These are phyloP conservation scores for Drosophila tanythrix DNA, from an alignment of 2,888 invertebrate species.

Conservation along the genomic window DNA sequence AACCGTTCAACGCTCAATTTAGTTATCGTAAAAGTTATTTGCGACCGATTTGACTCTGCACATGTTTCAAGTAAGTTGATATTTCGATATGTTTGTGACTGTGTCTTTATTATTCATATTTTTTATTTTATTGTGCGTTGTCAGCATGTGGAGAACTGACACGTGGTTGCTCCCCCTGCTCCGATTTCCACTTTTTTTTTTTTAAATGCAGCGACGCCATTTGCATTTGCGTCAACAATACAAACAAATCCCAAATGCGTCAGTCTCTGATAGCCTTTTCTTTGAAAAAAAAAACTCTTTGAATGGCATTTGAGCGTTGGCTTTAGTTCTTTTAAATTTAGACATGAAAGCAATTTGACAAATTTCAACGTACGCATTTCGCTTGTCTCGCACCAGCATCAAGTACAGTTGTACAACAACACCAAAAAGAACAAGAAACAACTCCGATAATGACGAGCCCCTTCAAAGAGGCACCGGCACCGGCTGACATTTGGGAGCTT, in stretches of 20 bases:
- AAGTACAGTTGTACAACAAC: constrained; percentile 71
- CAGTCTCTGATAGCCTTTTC: constrained; percentile 52
- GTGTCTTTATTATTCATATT: constrained; percentile 15
- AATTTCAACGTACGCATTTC: constrained; percentile 56
- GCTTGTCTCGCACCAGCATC: constrained; percentile 35
- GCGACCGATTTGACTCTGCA: constrained; percentile 54
- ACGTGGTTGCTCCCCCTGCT: constrained; percentile 56
- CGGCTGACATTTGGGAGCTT: constrained; percentile 10
- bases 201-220: constrained; percentile 65
- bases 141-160: constrained; percentile 51
- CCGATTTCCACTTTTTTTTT: constrained; percentile 2
- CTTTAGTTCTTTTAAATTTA: constrained; percentile 71
- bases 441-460: constrained; percentile 60
- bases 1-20: constrained; percentile 23
- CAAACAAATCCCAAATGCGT: constrained; percentile 49
- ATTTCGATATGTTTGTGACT: constrained; percentile 6
- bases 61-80: constrained; percentile 74
- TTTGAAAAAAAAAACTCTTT: constrained; percentile 25
- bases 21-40: constrained; percentile 44
- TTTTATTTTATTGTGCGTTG: constrained; percentile 37
- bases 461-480: constrained; percentile 13
- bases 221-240: constrained; percentile 72
- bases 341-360: constrained; percentile 64
- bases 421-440: constrained; percentile 20
- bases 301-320: constrained; percentile 35